Conservation (phyloP, 23 tunicate species). For the Trididemnum miniatum region DNA sequence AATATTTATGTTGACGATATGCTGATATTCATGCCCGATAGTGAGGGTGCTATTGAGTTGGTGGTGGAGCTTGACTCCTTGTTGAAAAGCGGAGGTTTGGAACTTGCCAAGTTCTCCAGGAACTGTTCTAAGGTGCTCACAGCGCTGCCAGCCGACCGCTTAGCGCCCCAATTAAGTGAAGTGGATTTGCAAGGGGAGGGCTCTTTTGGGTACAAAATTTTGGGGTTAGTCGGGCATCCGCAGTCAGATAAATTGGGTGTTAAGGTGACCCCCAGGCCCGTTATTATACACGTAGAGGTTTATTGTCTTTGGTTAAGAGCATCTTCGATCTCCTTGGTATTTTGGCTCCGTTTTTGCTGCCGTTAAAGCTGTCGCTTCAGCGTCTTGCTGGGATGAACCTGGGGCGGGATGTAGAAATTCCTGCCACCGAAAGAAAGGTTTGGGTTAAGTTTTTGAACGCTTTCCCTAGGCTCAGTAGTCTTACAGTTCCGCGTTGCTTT, state of each 20-base stretch:
- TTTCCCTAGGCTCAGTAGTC: neutral
- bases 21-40: neutral
- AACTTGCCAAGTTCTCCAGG: neutral
- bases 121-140: neutral
- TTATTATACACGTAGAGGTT: neutral
- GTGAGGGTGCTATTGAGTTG: neutral
- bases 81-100: neutral
- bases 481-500: conserved; percentile 8
- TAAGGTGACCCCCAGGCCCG: neutral
- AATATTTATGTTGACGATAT: conserved; percentile 9
- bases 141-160: neutral
- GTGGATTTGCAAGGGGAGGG: neutral
- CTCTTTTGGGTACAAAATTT: neutral
- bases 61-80: neutral
- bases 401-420: conserved; percentile 17
- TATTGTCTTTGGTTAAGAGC: conserved; percentile 12
- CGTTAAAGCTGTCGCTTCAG: conserved; percentile 1
- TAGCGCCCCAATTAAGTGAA: neutral
- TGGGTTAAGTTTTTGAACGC: conserved; percentile 1
- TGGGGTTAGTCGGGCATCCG: conserved; percentile 18
- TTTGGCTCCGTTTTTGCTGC: neutral
- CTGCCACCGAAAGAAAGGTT: neutral
- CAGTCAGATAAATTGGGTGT: neutral
- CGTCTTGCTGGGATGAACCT: neutral
- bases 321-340: conserved; percentile 8